Evolutionary conservation across 2,113 vertebrate genomes (phyloP).

Genomic region (Psophia crepitans): DNA sequence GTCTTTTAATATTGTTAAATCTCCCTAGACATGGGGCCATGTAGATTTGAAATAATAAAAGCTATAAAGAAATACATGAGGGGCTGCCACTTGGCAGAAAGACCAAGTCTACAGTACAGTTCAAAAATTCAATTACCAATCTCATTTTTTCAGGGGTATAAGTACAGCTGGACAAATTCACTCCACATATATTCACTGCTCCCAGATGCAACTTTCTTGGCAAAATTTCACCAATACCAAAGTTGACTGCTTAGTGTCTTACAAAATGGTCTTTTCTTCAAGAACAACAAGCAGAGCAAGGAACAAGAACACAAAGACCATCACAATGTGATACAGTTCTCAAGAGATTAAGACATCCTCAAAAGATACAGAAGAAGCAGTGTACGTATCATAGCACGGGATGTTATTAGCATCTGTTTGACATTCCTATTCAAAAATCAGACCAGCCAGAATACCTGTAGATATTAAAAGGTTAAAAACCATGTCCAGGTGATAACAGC

Average conservation of each 20-base stretch:
- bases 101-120: neutral
- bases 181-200: neutral
- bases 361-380: neutral
- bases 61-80: neutral
- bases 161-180: neutral
- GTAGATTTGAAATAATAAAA: neutral
- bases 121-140: neutral
- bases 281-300: neutral
- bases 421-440: neutral
- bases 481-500: neutral
- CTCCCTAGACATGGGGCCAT: neutral
- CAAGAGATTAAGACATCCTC: neutral
- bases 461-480: neutral
- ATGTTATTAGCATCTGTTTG: neutral
- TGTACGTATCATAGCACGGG: neutral
- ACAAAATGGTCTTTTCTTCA: neutral
- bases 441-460: neutral
- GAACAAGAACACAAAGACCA: neutral
- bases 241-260: neutral
- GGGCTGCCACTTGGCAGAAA: neutral
- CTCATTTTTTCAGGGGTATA: neutral
- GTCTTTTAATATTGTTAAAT: neutral
- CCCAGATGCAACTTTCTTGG: neutral
- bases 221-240: neutral
- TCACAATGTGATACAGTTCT: neutral